These are phyloP conservation scores for Campylomormyrus tamandua DNA, from an alignment of 2,113 vertebrate species.

Conservation along the genomic window DNA sequence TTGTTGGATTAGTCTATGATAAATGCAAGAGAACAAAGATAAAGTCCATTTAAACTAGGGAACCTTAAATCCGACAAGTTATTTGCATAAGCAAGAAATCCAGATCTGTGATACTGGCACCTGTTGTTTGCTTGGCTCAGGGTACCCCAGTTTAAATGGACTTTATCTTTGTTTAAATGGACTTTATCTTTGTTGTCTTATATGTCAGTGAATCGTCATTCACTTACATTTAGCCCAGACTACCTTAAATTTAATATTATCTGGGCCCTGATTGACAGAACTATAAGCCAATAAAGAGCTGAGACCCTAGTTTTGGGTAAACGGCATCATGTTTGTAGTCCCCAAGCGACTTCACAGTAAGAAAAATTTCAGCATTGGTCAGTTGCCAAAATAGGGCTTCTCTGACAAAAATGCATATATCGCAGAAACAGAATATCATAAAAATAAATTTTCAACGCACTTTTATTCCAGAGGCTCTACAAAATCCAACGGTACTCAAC, in stretches of 20 bases:
- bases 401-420: neutral
- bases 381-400: neutral
- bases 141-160: neutral
- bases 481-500: neutral
- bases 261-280: neutral
- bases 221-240: neutral
- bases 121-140: too few relatives aligned
- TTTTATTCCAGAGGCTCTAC: neutral
- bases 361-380: neutral
- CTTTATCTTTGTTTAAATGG: neutral
- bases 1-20: neutral
- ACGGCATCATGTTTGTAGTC: neutral
- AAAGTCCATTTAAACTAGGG: neutral
- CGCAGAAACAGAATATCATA: neutral
- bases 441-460: neutral
- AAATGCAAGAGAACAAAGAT: neutral
- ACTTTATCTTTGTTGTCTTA: neutral
- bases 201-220: neutral
- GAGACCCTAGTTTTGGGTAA: neutral
- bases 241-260: neutral
- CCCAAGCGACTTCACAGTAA: neutral
- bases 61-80: neutral
- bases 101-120: too few relatives aligned
- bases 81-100: too few relatives aligned
- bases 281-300: neutral